Percentiles rank a stretch among this genome's conserved stretches.
Conservation (phyloP, 1,140 invertebrate species). For the Elymnias hypermnestra region DNA sequence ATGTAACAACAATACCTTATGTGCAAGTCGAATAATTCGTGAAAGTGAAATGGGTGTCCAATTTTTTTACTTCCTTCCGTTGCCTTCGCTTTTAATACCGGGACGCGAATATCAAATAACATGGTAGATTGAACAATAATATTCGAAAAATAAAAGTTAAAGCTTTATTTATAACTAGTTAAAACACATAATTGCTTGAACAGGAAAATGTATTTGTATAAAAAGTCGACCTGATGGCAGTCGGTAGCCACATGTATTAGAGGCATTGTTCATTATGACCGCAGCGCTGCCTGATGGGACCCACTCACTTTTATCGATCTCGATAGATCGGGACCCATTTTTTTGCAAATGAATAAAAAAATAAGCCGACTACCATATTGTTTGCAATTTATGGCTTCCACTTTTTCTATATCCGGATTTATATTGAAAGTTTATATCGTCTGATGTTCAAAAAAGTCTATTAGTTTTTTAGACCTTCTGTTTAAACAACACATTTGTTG, state of each 20-base stretch:
- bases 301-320: slow-evolving; percentile 50
- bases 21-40: slow-evolving; percentile 45
- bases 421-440: slow-evolving; percentile 16
- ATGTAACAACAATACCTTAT: slow-evolving; percentile 46
- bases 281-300: slow-evolving; percentile 30
- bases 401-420: slow-evolving; percentile 50
- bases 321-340: slow-evolving; percentile 48
- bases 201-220: neutral
- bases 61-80: slow-evolving; percentile 72
- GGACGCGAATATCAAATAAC: slow-evolving; percentile 68
- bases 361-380: slow-evolving; percentile 40
- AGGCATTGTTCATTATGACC: slow-evolving; percentile 58
- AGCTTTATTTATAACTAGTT: slow-evolving; percentile 5
- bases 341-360: slow-evolving; percentile 48
- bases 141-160: slow-evolving; percentile 3
- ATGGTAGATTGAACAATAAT: slow-evolving; percentile 22
- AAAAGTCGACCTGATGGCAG: slow-evolving; percentile 30
- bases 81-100: slow-evolving; percentile 64
- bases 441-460: too few species aligned
- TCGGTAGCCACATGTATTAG: slow-evolving; percentile 68
- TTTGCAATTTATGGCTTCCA: slow-evolving; percentile 60
- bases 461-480: too few species aligned
- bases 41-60: slow-evolving; percentile 59
- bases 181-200: slow-evolving; percentile 15
- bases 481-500: too few species aligned